Conservation (phyloP, 2,113 vertebrate species). For the Anser cygnoides region DNA sequence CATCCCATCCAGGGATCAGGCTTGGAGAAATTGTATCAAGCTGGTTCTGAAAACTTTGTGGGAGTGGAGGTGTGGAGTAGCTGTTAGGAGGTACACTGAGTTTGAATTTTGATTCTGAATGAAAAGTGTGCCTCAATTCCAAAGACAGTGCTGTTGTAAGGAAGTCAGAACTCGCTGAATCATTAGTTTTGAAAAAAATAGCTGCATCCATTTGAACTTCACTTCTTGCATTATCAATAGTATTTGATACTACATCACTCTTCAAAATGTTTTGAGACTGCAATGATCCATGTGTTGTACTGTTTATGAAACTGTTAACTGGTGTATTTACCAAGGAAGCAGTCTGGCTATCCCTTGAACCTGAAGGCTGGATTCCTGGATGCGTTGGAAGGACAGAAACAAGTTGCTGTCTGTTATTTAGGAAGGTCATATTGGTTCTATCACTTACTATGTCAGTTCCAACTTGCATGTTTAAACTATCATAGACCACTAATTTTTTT, state of each 20-base stretch:
- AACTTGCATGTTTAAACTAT: background rate
- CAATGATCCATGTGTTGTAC: background rate
- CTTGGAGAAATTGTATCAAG: slow-evolving; percentile 10
- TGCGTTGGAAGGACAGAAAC: background rate
- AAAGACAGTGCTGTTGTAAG: slow-evolving; percentile 3
- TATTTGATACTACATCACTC: background rate
- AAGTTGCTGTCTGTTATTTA: background rate
- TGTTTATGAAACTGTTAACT: background rate
- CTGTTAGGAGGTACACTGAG: background rate
- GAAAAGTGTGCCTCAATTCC: slow-evolving; percentile 23
- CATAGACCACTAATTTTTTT: background rate
- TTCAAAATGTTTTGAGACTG: background rate
- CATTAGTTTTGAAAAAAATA: background rate
- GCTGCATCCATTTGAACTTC: background rate
- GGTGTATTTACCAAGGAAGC: background rate
- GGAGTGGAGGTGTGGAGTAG: slow-evolving; percentile 27
- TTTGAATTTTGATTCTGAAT: background rate
- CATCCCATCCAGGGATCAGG: background rate
- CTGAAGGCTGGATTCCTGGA: background rate
- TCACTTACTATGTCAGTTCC: background rate
- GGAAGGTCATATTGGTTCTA: background rate
- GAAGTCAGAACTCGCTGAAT: background rate
- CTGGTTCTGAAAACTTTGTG: slow-evolving; percentile 6
- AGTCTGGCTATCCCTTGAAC: background rate
- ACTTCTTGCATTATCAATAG: background rate